Percentiles rank a stretch among this genome's conserved stretches.
Evolutionary conservation across 2,888 invertebrate species (phyloP).

Genomic region (Drosophila paranaensis): DNA sequence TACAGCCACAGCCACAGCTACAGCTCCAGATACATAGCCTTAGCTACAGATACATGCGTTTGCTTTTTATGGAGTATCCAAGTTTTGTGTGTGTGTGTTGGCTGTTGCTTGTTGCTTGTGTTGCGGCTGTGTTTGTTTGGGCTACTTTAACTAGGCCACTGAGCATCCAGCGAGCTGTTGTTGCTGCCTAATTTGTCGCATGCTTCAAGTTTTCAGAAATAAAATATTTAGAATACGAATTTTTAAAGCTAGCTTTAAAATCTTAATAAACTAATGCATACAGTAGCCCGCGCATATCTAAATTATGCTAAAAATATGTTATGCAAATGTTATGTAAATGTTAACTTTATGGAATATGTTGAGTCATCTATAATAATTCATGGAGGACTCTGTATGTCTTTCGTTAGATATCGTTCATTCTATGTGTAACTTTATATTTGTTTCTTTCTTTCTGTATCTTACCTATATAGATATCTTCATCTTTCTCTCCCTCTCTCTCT

Average conservation of each 20-base stretch:
- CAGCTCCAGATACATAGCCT: constrained; percentile 30
- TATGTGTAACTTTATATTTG: background rate
- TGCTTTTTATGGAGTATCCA: constrained; percentile 63
- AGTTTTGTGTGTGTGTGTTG: constrained; percentile 37
- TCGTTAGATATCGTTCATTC: background rate
- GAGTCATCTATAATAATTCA: too few relatives aligned
- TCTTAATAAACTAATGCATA: background rate
- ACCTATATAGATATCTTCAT: background rate
- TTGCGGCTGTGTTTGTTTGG: constrained; percentile 46
- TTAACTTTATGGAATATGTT: background rate
- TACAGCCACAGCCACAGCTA: constrained; percentile 31
- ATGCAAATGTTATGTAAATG: too few relatives aligned
- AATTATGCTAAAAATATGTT: background rate
- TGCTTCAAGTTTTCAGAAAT: constrained; percentile 9
- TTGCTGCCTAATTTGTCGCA: constrained; percentile 53
- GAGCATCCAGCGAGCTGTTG: constrained; percentile 62
- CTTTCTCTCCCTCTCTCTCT: background rate
- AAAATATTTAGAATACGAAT: background rate
- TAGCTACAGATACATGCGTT: constrained; percentile 47
- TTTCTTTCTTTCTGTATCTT: background rate
- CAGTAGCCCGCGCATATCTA: background rate
- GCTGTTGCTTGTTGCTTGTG: background rate
- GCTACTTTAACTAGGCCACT: constrained; percentile 71
- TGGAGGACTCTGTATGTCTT: too few relatives aligned
- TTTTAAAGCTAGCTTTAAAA: background rate